Evolutionary conservation across 2,888 invertebrate species (phyloP).

Genomic region (Anodontia alba): DNA sequence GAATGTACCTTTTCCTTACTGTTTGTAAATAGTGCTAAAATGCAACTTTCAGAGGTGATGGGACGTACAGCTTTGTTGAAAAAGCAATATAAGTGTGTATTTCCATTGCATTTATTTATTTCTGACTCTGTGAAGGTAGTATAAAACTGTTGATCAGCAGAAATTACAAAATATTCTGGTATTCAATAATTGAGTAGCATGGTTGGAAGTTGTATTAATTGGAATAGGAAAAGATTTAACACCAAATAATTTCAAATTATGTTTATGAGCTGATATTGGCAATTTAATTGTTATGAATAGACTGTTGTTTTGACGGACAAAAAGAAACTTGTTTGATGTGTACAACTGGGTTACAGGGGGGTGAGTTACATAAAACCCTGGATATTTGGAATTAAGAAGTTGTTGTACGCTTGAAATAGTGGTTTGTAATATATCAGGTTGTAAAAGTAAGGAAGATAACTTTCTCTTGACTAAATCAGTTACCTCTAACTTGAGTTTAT

Average conservation of each 20-base stretch:
- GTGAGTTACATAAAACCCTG: background rate
- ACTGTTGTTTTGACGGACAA: background rate
- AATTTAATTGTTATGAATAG: slow-evolving; percentile 8
- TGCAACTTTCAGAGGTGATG: slow-evolving; percentile 1
- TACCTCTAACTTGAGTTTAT: background rate
- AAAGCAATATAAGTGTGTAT: background rate
- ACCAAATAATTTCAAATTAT: background rate
- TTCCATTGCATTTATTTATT: background rate
- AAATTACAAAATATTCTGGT: background rate
- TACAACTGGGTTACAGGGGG: background rate
- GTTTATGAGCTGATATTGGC: slow-evolving; percentile 8
- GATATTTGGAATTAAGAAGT: background rate
- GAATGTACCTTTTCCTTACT: slow-evolving; percentile 7
- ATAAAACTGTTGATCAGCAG: slow-evolving; percentile 5
- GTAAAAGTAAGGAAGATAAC: background rate
- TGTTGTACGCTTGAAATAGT: background rate
- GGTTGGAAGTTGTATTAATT: background rate
- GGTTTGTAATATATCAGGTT: background rate
- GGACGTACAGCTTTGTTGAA: background rate
- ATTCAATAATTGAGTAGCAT: slow-evolving; percentile 2
- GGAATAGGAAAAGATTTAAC: background rate
- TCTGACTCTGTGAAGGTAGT: background rate
- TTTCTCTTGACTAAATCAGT: slow-evolving; percentile 3
- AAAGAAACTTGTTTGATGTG: background rate
- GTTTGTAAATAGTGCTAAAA: slow-evolving; percentile 6